Evolutionary conservation across 2,113 vertebrate genomes (phyloP).

Genomic region (Megaleporinus macrocephalus): DNA sequence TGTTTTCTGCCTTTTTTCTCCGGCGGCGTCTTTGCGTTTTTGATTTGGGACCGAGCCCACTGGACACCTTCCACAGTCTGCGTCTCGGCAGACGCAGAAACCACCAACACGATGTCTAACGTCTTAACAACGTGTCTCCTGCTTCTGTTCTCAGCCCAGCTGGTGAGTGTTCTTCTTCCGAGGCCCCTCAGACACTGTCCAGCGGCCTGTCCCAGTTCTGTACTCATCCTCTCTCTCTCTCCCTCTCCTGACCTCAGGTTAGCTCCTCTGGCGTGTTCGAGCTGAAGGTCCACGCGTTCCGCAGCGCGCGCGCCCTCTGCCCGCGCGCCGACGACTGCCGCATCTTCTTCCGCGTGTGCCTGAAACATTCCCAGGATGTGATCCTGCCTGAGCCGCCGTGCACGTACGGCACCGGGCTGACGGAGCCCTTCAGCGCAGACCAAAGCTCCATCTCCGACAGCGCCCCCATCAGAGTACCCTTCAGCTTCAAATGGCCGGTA

Average conservation of each 20-base stretch:
- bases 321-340: slow-evolving; percentile 71
- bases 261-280: slow-evolving; percentile 83
- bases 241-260: slow-evolving; percentile 65
- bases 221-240: not conserved
- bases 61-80: slow-evolving; percentile 52
- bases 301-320: slow-evolving; percentile 66
- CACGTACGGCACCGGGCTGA: slow-evolving; percentile 81
- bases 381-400: slow-evolving; percentile 81
- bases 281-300: slow-evolving; percentile 86
- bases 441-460: slow-evolving; percentile 70
- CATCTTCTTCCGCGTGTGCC: slow-evolving; percentile 87
- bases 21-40: not conserved
- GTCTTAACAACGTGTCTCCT: slow-evolving; percentile 64
- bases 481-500: slow-evolving; percentile 89
- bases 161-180: slow-evolving; percentile 64
- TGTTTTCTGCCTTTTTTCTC: not conserved
- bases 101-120: slow-evolving; percentile 64
- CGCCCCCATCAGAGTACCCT: slow-evolving; percentile 78
- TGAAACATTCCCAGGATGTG: slow-evolving; percentile 82
- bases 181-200: not conserved
- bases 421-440: slow-evolving; percentile 71
- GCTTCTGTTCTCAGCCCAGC: slow-evolving; percentile 53
- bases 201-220: not conserved
- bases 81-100: slow-evolving; percentile 51
- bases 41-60: slow-evolving; percentile 15